These are phyloP conservation scores for Elephas maximus DNA, from an alignment of 2,113 vertebrate genomes.

Conservation along the genomic window DNA sequence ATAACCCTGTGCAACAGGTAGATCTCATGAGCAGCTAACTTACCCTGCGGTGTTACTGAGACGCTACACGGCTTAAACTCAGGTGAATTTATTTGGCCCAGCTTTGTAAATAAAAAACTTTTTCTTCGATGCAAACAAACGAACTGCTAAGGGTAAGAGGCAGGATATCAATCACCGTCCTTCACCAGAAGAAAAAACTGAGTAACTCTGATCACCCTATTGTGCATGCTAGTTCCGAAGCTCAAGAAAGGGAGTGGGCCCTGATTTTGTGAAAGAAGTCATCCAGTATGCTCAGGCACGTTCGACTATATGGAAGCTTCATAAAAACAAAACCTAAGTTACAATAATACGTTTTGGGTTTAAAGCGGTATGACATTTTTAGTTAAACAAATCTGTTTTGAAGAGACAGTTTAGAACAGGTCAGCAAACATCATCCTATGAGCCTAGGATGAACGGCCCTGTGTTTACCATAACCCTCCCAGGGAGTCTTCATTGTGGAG, in stretches of 20 bases:
- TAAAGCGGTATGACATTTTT: not conserved
- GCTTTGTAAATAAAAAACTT: not conserved
- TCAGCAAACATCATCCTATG: slow-evolving; percentile 8
- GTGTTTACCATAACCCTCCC: not conserved
- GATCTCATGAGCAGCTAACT: not conserved
- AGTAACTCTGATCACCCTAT: not conserved
- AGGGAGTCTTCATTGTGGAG: not conserved
- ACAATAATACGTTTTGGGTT: not conserved
- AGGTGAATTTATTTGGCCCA: slow-evolving; percentile 6
- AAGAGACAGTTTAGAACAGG: not conserved
- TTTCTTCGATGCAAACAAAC: not conserved
- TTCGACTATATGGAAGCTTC: not conserved
- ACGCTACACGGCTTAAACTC: not conserved
- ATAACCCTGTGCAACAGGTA: not conserved
- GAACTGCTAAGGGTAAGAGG: not conserved
- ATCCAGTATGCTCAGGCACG: not conserved
- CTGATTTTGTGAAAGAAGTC: not conserved
- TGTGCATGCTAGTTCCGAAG: not conserved
- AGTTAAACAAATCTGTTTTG: not conserved
- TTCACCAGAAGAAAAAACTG: not conserved
- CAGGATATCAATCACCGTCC: not conserved
- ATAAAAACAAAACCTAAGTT: slow-evolving; percentile 22
- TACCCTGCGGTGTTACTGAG: not conserved
- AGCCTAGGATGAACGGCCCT: not conserved
- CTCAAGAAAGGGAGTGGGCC: not conserved